Conservation (phyloP, 2,888 invertebrate species). For the Erebia ligea region DNA sequence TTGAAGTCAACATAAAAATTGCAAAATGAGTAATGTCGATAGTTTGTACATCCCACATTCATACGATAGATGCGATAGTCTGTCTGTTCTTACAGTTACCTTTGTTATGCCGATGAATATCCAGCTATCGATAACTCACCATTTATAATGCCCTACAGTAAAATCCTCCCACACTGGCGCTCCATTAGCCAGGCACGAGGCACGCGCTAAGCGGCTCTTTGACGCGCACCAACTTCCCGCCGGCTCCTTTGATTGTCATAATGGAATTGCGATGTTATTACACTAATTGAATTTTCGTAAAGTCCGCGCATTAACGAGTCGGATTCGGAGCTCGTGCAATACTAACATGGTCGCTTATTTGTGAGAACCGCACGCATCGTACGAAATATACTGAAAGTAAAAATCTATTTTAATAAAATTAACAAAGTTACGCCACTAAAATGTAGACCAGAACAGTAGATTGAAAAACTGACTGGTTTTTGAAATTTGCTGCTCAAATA, state of each 20-base stretch:
- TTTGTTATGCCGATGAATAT: not conserved
- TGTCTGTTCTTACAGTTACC: too few relatives aligned
- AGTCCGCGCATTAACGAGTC: constrained; percentile 54
- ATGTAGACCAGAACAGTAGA: too few relatives aligned
- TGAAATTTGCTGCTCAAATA: too few relatives aligned
- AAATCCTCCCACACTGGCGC: constrained; percentile 48
- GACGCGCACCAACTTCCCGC: constrained; percentile 77
- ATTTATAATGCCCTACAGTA: constrained; percentile 24
- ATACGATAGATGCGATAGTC: too few relatives aligned
- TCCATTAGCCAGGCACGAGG: constrained; percentile 60
- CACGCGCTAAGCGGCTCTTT: constrained; percentile 74
- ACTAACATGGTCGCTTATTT: constrained; percentile 22
- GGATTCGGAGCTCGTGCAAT: constrained; percentile 44
- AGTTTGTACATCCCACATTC: not conserved
- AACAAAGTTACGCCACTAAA: too few relatives aligned
- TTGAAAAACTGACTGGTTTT: too few relatives aligned
- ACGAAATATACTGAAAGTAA: not conserved
- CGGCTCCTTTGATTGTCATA: constrained; percentile 77
- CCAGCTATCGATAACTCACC: constrained; percentile 21
- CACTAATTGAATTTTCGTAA: constrained; percentile 77
- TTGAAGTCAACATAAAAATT: too few relatives aligned
- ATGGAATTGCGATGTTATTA: constrained; percentile 79
- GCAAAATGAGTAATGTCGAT: not conserved
- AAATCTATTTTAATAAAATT: too few relatives aligned
- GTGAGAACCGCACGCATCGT: not conserved